These are phyloP conservation scores for Vimba vimba DNA, from an alignment of 2,113 vertebrate species.

Conservation along the genomic window DNA sequence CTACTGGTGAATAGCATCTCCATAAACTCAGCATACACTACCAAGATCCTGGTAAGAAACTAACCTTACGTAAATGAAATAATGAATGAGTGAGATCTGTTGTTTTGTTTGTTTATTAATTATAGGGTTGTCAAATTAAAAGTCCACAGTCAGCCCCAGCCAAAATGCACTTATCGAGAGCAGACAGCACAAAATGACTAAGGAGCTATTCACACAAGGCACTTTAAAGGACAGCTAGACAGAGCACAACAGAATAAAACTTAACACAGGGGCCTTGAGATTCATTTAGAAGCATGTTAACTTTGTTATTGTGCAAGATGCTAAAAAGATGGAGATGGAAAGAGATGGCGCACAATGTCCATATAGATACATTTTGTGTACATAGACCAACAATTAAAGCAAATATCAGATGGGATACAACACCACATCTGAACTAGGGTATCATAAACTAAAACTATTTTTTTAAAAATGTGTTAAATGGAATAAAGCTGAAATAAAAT, in stretches of 20 bases:
- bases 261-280: neutral
- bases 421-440: too few relatives aligned
- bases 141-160: neutral
- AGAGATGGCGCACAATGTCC: neutral
- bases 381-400: neutral
- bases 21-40: constrained; percentile 95
- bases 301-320: neutral
- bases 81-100: neutral
- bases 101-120: neutral
- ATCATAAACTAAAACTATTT: too few relatives aligned
- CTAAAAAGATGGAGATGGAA: neutral
- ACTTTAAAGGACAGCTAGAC: neutral
- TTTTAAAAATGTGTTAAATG: too few relatives aligned
- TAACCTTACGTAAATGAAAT: neutral
- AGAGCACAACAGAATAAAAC: neutral
- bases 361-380: neutral
- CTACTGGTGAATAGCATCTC: constrained; percentile 88
- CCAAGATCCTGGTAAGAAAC: constrained; percentile 91
- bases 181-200: neutral
- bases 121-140: constrained; percentile 8
- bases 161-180: neutral
- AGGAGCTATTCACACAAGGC: neutral
- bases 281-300: too few relatives aligned
- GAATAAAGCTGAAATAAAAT: too few relatives aligned
- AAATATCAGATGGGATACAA: too few relatives aligned